phyloP scores from a whole-genome alignment of 2,113 vertebrate species.

The Oryzias curvinotus region DNA sequence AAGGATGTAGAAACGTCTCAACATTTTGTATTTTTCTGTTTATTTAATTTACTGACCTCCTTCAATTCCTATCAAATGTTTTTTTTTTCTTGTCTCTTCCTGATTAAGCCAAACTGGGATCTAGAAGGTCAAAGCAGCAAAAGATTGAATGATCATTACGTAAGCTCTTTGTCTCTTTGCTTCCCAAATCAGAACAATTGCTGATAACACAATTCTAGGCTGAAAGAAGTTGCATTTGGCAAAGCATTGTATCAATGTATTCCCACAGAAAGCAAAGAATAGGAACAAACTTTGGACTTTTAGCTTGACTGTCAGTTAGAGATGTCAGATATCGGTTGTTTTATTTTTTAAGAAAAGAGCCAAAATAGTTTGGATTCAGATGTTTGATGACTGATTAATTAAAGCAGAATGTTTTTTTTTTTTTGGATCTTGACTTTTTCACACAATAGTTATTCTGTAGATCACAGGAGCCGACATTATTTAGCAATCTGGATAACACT shows the following conservation, averaged over 20 bases:
- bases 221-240: slow-evolving; percentile 36
- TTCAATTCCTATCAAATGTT: not conserved
- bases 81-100: slow-evolving; percentile 49
- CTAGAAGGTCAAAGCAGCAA: slow-evolving; percentile 12
- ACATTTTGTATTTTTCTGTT: slow-evolving; percentile 32
- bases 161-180: slow-evolving; percentile 62
- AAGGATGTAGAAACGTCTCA: slow-evolving; percentile 9
- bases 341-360: not conserved
- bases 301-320: not conserved
- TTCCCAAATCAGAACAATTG: slow-evolving; percentile 57
- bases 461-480: too few relatives aligned
- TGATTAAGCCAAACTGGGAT: slow-evolving; percentile 24
- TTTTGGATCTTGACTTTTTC: not conserved
- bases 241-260: slow-evolving; percentile 22
- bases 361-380: not conserved
- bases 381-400: not conserved
- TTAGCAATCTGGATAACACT: not conserved
- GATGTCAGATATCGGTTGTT: slow-evolving; percentile 36
- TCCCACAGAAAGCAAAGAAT: slow-evolving; percentile 40
- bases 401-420: not conserved
- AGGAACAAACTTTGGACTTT: slow-evolving; percentile 11
- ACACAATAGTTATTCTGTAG: not conserved
- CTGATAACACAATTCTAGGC: slow-evolving; percentile 50
- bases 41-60: slow-evolving; percentile 27
- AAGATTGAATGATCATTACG: slow-evolving; percentile 41